phyloP scores from a whole-genome alignment of 2,888 invertebrate genomes.

The Nymphalis urticae region DNA sequence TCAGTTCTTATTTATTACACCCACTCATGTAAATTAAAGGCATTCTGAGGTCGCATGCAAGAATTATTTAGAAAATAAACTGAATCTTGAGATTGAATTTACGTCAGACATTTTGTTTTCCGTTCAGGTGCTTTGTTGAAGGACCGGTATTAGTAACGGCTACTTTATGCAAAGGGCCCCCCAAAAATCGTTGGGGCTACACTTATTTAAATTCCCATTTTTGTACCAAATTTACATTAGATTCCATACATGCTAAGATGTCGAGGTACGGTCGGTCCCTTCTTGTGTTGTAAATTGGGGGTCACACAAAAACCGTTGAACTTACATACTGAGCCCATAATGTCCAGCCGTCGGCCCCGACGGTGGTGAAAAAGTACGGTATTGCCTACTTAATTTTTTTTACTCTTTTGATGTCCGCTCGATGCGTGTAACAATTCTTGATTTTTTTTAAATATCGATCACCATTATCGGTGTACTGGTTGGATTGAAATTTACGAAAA shows the following conservation, averaged over 20 bases:
- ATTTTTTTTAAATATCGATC: conserved; percentile 61
- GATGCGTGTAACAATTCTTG: conserved; percentile 69
- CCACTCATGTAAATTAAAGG: no score
- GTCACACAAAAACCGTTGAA: conserved; percentile 81
- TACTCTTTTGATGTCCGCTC: conserved; percentile 66
- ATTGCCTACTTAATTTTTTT: conserved; percentile 56
- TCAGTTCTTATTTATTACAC: no score
- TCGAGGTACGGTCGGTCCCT: conserved; percentile 72
- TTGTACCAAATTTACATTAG: conserved; percentile 79
- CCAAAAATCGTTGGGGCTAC: conserved; percentile 54
- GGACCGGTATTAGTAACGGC: conserved; percentile 70
- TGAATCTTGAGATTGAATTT: background rate
- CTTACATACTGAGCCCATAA: conserved; percentile 66
- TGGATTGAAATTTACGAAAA: conserved; percentile 70
- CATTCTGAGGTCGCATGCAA: background rate
- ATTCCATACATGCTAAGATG: conserved; percentile 71
- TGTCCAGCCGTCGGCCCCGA: conserved; percentile 72
- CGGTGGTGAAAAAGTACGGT: conserved; percentile 68
- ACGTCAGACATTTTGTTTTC: background rate
- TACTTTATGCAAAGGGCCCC: conserved; percentile 69
- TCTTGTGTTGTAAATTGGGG: conserved; percentile 78
- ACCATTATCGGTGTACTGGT: conserved; percentile 69
- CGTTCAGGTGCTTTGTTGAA: conserved; percentile 50
- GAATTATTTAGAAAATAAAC: background rate
- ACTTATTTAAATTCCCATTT: conserved; percentile 81